Base-by-base conservation (phyloP, 1,140 invertebrate genomes). In the Stegodyphus dumicola region DNA sequence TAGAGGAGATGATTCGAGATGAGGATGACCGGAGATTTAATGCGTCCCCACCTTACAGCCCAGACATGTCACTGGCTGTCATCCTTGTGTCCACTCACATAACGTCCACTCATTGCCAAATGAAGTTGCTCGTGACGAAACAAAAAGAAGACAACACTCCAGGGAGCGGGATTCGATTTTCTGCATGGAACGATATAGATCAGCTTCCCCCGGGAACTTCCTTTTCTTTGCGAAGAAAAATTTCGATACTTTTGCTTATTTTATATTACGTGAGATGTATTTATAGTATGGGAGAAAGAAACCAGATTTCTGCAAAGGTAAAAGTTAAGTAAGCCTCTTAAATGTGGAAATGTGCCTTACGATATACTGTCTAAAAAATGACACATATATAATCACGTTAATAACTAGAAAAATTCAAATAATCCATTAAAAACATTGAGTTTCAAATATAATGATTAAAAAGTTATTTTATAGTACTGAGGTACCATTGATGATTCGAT, bases 101-200 rank as follows among this genome's bases (percentile, higher is more conserved):
- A 66, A 79, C 69, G 77, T 69, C 77, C 77, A 70, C 77, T 79
- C 77, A 79, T 79, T 69, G 65, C 65, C 33, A 70, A 79, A 79
- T 79, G 77, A 79, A 79, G 77, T 79, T 70, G 52, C 52, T 66
- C 70, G 56, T 13, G 70, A 73, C 18, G 13, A 60, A 60, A 15
- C 18, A 11, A 10, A 15, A 52, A 51, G 70, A 73, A 51, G 77
- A 79, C 77, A 79, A 51, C 77, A 33, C 77, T 51, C 64, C 52
- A 51, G 66, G 77, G 52, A 79, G 51, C 66, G 6, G 77, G 52
- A 69, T 79, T 70, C 49, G 66, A 69, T 79, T 79, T 79, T 70
- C 18, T 13, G 65, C 48, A 13, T 13, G 18, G 54, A 52, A 18
- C 15, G 18, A n/a, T 69, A 33, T 9, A 69, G 75, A 77, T 77